Conservation (phyloP, 2,797 vertebrate genomes). For the Smutsia temminckii region DNA sequence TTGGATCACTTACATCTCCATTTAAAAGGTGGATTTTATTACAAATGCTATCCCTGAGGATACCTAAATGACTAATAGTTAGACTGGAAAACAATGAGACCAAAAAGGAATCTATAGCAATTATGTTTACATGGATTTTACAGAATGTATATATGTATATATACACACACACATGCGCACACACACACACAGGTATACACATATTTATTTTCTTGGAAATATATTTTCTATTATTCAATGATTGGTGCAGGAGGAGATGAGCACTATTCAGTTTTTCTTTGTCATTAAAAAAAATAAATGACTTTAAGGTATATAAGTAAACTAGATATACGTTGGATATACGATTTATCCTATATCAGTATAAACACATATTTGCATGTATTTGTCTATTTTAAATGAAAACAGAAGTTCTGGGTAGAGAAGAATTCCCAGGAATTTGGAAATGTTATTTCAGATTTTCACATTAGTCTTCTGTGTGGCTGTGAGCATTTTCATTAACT, state of each 20-base stretch:
- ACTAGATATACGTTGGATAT: neutral
- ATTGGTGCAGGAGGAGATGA: neutral
- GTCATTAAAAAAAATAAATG: neutral
- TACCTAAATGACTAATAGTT: conserved; percentile 59
- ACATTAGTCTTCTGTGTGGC: neutral
- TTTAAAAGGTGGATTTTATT: conserved; percentile 63
- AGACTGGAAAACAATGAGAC: neutral
- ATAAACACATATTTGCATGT: neutral
- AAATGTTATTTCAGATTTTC: neutral
- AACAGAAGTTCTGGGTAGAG: neutral
- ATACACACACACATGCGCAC: fast-evolving
- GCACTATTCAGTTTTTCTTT: neutral
- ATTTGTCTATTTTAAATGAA: conserved; percentile 13
- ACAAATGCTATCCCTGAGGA: conserved; percentile 18
- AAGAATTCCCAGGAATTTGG: neutral
- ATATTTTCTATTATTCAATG: neutral
- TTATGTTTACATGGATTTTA: neutral
- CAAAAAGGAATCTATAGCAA: neutral
- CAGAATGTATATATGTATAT: neutral
- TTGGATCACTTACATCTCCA: conserved; percentile 44
- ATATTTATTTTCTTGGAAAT: neutral
- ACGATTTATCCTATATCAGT: neutral
- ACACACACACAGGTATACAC: neutral
- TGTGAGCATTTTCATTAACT: neutral
- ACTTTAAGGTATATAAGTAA: neutral